Base-by-base conservation (phyloP, 2,888 invertebrate genomes). In the Didymodactylos carnosus region DNA sequence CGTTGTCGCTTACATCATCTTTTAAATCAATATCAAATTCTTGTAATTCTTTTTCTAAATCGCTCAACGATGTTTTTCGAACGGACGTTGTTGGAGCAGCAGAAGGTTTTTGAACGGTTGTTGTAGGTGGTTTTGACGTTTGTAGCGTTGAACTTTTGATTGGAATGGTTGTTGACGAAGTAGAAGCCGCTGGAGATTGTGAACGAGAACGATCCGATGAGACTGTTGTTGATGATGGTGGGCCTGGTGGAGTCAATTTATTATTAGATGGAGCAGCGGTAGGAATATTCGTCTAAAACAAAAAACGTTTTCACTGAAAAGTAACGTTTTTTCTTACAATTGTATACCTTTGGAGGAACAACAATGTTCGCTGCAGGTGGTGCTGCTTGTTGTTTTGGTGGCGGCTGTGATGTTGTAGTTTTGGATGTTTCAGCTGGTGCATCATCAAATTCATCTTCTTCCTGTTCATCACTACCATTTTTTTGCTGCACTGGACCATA, bases 401-500 rank as follows among this genome's bases (percentile, higher is more conserved):
- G 4, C n/a, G n/a, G n/a, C n/a, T n/a, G n/a, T 62, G 62, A 1
- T 35, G 19, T 6, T 62, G 14, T 27, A 35, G 29, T 29, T 35
- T 62, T 62, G 10, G 62, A 11, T 62, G 35, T 8, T 14, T 19
- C 19, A 35, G 29, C 5, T 2, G 19, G 19, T n/a, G 29, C 35
- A 35, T 29, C 8, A 62, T n/a, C 29, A 29, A n/a, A 8, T 3
- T 46, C 49, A 29, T 72, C 49, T 3, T 39, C 49, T 16, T 39
- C 35, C 16, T 49, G 8, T 6, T 46, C 49, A 19, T 0, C 13
- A n/a, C 2, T 72, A 29, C 14, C 27, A n/a, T 39, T 23, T 0
- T 39, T 72, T 7, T 7, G n/a, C 35, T 43, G 43, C 39, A 49
- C 49, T 25, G 43, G 29, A 72, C 79, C 78, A 78, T 84, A 85